A percentile compares a stretch with the other conserved stretches of the same genome.
These are phyloP conservation scores for Hydrophis major DNA, from an alignment of 2,797 vertebrate species.

Conservation along the genomic window DNA sequence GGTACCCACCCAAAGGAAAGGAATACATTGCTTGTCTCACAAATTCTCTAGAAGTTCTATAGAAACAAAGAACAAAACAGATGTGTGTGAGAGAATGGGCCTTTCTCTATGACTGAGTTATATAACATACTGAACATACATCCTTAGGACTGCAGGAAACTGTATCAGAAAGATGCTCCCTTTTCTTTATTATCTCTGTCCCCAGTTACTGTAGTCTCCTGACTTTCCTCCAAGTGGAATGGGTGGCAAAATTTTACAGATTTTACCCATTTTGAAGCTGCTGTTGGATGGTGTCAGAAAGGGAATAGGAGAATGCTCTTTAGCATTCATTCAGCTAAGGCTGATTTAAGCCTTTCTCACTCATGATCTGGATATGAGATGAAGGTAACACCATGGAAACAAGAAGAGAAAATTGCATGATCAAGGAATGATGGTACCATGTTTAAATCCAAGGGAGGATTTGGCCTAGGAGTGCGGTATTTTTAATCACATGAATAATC, in stretches of 20 bases:
- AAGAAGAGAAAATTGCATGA: background rate
- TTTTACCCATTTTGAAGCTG: background rate
- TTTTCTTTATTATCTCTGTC: background rate
- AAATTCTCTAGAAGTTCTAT: slow-evolving; percentile 28
- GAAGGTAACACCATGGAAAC: background rate
- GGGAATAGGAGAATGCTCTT: background rate
- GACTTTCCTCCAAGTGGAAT: background rate
- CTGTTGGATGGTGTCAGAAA: background rate
- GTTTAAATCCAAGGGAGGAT: background rate
- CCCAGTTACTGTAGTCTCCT: background rate
- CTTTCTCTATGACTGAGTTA: background rate
- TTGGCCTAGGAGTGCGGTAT: background rate
- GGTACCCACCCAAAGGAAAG: slow-evolving; percentile 25
- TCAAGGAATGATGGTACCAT: background rate
- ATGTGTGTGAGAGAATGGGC: background rate
- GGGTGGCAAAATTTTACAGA: background rate
- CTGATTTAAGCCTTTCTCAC: background rate
- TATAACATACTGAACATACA: background rate
- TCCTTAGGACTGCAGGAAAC: background rate
- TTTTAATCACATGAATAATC: slow-evolving; percentile 23
- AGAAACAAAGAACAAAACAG: background rate
- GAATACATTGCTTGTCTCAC: slow-evolving; percentile 18
- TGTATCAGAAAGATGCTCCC: background rate
- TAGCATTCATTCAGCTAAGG: background rate
- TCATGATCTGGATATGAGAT: background rate